Percentiles rank a stretch among this genome's conserved stretches.
phyloP scores from a whole-genome alignment of 1,140 invertebrate species.

The Hirudo medicinalis region DNA sequence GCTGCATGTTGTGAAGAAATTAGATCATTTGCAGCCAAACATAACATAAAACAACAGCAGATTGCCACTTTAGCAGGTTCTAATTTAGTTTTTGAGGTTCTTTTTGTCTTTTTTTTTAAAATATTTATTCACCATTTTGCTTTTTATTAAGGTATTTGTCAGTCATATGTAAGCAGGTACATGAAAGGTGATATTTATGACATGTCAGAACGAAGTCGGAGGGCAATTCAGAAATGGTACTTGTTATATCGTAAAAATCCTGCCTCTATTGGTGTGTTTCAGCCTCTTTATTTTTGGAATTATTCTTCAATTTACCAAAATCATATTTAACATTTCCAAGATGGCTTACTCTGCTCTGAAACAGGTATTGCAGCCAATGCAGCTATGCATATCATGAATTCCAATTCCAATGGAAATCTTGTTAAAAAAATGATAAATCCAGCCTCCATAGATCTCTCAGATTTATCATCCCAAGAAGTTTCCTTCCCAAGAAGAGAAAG shows the following conservation, averaged over 20 bases:
- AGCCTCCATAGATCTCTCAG: conserved; percentile 9
- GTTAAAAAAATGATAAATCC: conserved; percentile 13
- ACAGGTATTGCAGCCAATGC: conserved; percentile 17
- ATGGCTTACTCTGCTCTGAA: neutral
- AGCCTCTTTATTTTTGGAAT: neutral
- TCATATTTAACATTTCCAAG: neutral
- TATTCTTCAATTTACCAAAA: neutral
- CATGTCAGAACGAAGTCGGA: conserved; percentile 36
- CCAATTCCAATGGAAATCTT: neutral
- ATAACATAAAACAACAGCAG: conserved; percentile 38
- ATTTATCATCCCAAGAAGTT: neutral
- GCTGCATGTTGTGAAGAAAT: conserved; percentile 33
- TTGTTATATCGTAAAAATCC: conserved; percentile 32
- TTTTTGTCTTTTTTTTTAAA: neutral
- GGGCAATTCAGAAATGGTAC: conserved; percentile 37
- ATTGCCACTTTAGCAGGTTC: conserved; percentile 37
- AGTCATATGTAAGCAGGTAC: conserved; percentile 38
- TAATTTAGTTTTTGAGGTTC: neutral
- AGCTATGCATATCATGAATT: conserved; percentile 13
- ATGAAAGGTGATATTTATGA: conserved; percentile 36
- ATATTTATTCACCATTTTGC: neutral
- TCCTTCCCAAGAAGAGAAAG: conserved; percentile 32
- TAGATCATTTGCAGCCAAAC: conserved; percentile 33
- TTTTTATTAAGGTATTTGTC: conserved; percentile 29
- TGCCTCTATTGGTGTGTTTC: conserved; percentile 23